phyloP scores from a whole-genome alignment of 2,797 vertebrate species.

The Peromyscus eremicus region DNA sequence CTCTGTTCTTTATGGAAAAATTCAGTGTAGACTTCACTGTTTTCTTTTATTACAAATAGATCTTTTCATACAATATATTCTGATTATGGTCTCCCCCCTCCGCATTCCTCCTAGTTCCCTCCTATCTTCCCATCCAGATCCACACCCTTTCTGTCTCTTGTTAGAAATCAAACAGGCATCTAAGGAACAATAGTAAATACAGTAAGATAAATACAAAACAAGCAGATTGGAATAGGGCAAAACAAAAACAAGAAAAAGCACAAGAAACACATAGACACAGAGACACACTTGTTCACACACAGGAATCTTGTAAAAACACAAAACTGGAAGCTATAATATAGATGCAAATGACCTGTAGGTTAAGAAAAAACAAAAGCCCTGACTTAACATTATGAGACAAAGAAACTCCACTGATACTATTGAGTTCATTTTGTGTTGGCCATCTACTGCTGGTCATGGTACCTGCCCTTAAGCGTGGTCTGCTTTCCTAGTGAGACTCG shows the following conservation, averaged over 20 bases:
- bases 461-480: background rate
- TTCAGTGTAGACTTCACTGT: background rate
- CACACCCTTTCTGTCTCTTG: background rate
- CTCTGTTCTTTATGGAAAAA: constrained; percentile 15
- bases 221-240: background rate
- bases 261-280: background rate
- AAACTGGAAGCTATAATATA: background rate
- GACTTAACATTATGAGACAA: background rate
- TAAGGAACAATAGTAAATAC: background rate
- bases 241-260: background rate
- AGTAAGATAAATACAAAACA: background rate
- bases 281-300: background rate
- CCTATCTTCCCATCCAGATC: background rate
- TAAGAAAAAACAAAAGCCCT: background rate
- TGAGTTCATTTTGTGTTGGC: background rate
- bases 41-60: background rate
- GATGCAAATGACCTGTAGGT: background rate
- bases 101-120: background rate
- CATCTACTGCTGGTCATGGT: background rate
- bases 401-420: background rate
- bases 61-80: background rate
- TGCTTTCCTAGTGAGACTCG: background rate
- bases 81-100: background rate
- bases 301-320: background rate
- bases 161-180: background rate